Evolutionary conservation across 2,888 invertebrate genomes (phyloP).

Genomic region (Calameuta filiformis): DNA sequence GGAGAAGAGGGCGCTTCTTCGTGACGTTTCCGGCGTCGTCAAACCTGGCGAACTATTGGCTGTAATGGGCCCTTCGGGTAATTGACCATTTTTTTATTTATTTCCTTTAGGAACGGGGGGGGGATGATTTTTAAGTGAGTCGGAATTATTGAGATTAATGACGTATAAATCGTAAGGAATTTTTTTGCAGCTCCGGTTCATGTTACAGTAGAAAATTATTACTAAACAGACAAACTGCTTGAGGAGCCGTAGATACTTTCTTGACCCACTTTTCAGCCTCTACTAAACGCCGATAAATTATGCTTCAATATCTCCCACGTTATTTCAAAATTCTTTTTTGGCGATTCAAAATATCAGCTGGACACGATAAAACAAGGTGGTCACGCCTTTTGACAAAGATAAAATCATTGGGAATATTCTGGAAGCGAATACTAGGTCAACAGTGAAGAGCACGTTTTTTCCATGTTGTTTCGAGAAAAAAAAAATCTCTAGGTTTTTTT

Average conservation of each 20-base stretch:
- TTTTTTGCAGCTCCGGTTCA: not conserved
- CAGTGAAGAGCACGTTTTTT: not conserved
- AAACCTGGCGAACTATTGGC: conserved; percentile 83
- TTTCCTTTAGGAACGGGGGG: accelerated
- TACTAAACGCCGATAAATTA: not conserved
- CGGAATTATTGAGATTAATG: not conserved
- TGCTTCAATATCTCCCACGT: not conserved
- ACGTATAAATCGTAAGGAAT: not conserved
- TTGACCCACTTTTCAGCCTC: not conserved
- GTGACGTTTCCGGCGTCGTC: conserved; percentile 79
- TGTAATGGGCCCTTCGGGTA: conserved; percentile 85
- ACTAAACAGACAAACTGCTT: not conserved
- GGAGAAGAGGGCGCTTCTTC: conserved; percentile 72
- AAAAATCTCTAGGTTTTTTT: too few species aligned
- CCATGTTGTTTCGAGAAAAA: not conserved
- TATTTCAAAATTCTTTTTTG: not conserved
- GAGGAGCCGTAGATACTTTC: not conserved
- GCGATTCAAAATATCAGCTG: not conserved
- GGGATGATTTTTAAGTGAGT: not conserved
- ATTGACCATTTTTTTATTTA: conserved; percentile 24
- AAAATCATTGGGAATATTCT: not conserved
- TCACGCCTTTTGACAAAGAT: not conserved
- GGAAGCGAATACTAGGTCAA: not conserved
- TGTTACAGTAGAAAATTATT: not conserved
- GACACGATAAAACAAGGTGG: not conserved